Conservation (phyloP, 2,888 invertebrate species). For the Lypha dubia region DNA sequence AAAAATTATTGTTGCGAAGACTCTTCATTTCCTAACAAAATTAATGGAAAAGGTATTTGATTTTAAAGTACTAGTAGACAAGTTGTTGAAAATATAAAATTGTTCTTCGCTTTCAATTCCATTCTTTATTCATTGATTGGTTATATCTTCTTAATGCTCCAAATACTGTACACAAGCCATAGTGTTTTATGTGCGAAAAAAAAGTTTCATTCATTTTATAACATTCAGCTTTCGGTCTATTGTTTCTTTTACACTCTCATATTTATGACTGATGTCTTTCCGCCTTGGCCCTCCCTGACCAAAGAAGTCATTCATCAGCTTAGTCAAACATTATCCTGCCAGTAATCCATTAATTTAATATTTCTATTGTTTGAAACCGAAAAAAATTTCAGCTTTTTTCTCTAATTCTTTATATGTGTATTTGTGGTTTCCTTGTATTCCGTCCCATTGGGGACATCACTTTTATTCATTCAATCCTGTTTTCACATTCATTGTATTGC, state of each 20-base stretch:
- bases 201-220: background rate
- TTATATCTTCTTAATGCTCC: background rate
- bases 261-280: background rate
- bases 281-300: background rate
- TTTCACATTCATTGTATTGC: constrained; percentile 13
- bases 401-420: background rate
- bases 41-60: no score
- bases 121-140: background rate
- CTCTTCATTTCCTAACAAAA: no score
- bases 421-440: background rate
- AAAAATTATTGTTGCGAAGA: no score
- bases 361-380: background rate
- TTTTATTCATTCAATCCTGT: constrained; percentile 30
- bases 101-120: background rate
- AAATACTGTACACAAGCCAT: background rate
- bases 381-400: background rate
- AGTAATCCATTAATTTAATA: constrained; percentile 32
- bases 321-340: constrained; percentile 1
- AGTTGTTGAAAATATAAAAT: no score
- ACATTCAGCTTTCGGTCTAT: background rate
- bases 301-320: constrained; percentile 1
- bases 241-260: background rate
- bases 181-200: constrained; percentile 12
- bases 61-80: no score
- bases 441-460: background rate